Percentiles rank a stretch among this genome's conserved stretches.
Conservation (phyloP, 2,113 vertebrate species). For the Irena cyanogastra region DNA sequence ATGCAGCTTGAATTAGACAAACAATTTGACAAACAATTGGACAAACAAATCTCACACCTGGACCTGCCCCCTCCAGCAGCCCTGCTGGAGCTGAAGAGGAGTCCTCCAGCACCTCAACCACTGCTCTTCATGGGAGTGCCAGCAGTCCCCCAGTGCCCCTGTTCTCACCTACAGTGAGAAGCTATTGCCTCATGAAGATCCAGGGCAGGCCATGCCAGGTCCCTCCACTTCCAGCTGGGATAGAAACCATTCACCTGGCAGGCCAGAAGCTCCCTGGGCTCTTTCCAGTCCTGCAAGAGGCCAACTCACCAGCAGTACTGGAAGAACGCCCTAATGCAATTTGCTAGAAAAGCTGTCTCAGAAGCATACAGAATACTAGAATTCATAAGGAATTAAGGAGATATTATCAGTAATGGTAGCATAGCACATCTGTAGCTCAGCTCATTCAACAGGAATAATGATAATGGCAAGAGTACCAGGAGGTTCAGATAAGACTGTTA, state of each 20-base stretch:
- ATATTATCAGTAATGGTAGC: neutral
- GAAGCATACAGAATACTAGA: neutral
- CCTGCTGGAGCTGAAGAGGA: neutral
- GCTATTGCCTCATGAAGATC: neutral
- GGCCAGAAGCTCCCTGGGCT: neutral
- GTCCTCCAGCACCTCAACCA: neutral
- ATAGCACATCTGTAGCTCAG: neutral
- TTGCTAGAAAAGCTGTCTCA: neutral
- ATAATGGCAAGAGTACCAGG: neutral
- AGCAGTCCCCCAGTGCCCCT: too few relatives aligned
- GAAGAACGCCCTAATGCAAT: neutral
- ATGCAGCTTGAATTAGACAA: too few relatives aligned
- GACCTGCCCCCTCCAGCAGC: neutral
- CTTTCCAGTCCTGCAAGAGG: neutral
- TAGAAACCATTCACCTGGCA: fast-evolving
- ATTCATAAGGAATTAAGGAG: neutral
- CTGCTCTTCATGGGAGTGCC: neutral
- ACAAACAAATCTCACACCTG: neutral
- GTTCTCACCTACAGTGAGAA: fast-evolving
- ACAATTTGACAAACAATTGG: too few relatives aligned
- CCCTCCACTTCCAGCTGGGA: fast-evolving
- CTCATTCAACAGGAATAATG: neutral
- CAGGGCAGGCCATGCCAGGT: neutral
- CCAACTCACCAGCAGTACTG: neutral
- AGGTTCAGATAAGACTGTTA: neutral